Conservation (phyloP, 2,113 vertebrate species). For the Pardalotus punctatus region DNA sequence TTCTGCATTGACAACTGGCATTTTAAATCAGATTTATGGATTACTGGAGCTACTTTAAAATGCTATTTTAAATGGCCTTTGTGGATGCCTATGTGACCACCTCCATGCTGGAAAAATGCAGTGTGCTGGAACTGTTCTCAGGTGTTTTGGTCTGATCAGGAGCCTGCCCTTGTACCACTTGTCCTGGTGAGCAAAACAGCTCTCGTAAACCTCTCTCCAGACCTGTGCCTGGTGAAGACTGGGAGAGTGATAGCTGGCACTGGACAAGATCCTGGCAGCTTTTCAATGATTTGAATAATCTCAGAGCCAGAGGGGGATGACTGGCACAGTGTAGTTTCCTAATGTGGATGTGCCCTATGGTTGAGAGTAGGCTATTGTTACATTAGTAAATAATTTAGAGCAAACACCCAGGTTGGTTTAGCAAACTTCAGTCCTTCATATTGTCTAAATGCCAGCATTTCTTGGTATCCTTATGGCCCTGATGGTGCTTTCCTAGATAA, state of each 20-base stretch:
- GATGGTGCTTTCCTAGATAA: not conserved
- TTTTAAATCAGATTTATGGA: not conserved
- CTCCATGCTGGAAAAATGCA: not conserved
- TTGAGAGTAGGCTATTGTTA: not conserved
- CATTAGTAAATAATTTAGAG: not conserved
- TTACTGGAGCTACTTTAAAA: not conserved
- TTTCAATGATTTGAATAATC: not conserved
- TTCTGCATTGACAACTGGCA: not conserved
- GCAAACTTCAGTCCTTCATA: not conserved
- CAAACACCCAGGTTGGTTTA: not conserved
- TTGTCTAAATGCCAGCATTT: not conserved
- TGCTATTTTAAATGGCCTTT: not conserved
- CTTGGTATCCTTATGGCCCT: not conserved
- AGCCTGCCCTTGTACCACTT: not conserved
- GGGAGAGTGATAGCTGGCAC: not conserved
- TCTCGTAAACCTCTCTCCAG: not conserved
- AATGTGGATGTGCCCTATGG: not conserved
- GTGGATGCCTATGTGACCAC: not conserved
- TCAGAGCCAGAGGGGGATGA: not conserved
- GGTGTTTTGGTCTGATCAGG: not conserved
- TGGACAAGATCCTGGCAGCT: not conserved
- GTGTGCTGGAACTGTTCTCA: rapidly evolving
- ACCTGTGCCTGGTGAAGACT: not conserved
- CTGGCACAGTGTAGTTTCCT: not conserved
- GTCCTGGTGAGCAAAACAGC: not conserved